Evolutionary conservation across 1,140 invertebrate species (phyloP), one percentile per base, ranked within the genome.

Genomic region (Brachionus angularis): DNA sequence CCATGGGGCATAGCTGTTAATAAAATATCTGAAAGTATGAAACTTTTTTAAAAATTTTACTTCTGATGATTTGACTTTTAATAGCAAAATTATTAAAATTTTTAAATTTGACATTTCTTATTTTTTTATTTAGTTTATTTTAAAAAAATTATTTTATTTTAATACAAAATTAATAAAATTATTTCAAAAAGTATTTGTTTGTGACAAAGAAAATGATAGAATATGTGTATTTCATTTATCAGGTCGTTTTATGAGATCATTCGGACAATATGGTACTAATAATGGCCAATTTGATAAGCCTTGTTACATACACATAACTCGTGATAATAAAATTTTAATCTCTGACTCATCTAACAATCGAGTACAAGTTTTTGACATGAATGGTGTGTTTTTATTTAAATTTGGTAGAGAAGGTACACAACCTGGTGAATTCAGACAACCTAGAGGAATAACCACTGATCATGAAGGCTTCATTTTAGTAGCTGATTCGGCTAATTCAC

Each of bases 361-460:
- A 27, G 75, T 80, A 10, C 78, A 80, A 52, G 77, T 79, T 1
- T 80, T 80, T 72, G 76, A 76, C 58, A 76, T 76, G 53, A 77
- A 79, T 67, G 79, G 79, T 3, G 75, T 77, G 46, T 78, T 76
- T 55, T 72, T 79, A 18, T 79, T 78, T 49, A 74, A 55, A 36
- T 79, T 80, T 69, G 79, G 79, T 7, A 70, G 71, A 1, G 72
- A 73, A n/a, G 79, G 79, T 8, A 74, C 74, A 7, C 73, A 75
- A 33, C 71, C 75, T 23, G 78, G 78, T 4, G 92, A 96, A 79
- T 84, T 98, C 72, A 93, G 96, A 78, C 91, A 96, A 82, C 95
- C 96, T 8, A 91, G 96, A 79, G 98, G 96, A 82, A 93, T 98
- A 75, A 92, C 93, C 16, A 91, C 97, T n/a, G 96, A 98, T 80